These are phyloP conservation scores for Salticus scenicus DNA, from an alignment of 2,888 invertebrate genomes.

Conservation along the genomic window DNA sequence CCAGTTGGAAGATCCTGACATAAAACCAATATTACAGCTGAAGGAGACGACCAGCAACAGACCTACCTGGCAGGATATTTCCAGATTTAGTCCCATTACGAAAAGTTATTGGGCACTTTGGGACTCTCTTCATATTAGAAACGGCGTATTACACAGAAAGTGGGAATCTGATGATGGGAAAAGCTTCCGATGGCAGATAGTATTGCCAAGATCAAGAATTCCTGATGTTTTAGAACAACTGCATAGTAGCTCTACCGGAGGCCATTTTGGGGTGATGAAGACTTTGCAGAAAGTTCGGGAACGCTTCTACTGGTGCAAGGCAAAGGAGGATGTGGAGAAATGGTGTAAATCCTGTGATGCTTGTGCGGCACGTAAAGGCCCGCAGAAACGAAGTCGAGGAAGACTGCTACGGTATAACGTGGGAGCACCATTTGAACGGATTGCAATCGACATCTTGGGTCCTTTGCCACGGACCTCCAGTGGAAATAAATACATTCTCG, in stretches of 20 bases:
- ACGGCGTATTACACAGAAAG: not conserved
- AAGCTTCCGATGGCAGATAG: not conserved
- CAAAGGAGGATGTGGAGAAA: too few relatives aligned
- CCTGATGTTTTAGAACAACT: too few relatives aligned
- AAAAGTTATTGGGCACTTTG: not conserved
- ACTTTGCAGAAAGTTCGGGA: too few relatives aligned
- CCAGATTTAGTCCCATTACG: too few relatives aligned
- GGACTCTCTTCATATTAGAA: not conserved
- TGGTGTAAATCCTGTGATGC: too few relatives aligned
- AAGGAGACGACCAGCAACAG: not conserved
- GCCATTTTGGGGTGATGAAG: too few relatives aligned
- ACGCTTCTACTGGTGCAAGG: too few relatives aligned
- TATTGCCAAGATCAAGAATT: not conserved
- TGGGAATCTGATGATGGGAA: constrained; percentile 1
- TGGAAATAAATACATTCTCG: not conserved
- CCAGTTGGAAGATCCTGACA: constrained; percentile 1
- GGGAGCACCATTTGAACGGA: not conserved
- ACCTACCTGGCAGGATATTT: too few relatives aligned
- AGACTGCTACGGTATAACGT: not conserved
- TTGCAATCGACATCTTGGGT: not conserved
- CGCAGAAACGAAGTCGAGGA: not conserved
- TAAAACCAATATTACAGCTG: not conserved
- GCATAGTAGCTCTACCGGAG: too few relatives aligned
- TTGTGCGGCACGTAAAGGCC: constrained; percentile 3
- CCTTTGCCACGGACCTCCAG: not conserved